phyloP scores from a whole-genome alignment of 2,113 vertebrate species.

The Bubo bubo region DNA sequence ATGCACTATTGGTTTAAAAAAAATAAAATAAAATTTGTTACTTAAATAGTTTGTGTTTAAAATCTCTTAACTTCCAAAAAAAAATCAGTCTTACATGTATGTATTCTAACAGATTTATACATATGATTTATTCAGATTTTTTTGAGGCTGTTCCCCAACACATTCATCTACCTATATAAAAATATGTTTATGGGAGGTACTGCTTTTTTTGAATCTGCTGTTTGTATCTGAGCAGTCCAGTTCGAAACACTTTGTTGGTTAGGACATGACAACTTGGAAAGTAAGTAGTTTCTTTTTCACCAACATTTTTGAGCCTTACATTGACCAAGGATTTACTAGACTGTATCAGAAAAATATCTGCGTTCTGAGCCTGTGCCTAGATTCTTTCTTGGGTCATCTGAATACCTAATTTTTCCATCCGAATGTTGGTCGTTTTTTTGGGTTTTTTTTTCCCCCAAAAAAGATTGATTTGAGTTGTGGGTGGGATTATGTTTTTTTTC shows the following conservation, averaged over 20 bases:
- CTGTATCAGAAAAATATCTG: neutral
- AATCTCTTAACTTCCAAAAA: neutral
- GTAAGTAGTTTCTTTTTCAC: neutral
- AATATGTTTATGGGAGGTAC: neutral
- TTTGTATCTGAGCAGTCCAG: neutral
- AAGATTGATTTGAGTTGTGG: neutral
- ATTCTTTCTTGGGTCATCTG: neutral
- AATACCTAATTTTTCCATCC: neutral
- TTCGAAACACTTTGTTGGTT: neutral
- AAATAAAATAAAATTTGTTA: neutral
- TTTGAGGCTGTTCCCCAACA: fast-evolving
- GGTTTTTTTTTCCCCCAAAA: neutral
- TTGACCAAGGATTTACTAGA: neutral
- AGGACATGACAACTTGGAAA: neutral
- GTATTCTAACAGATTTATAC: neutral
- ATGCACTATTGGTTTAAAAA: neutral
- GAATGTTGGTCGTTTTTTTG: neutral
- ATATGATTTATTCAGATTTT: neutral
- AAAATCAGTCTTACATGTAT: neutral
- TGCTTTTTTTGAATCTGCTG: neutral
- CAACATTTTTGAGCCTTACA: neutral
- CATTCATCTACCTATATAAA: neutral
- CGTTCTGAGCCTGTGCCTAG: neutral
- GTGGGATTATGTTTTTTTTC: neutral
- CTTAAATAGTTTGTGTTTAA: neutral